Evolutionary conservation across 1,140 invertebrate genomes (phyloP), one percentile per base, ranked within the genome.

Genomic region (Scaptomyza hsui): DNA sequence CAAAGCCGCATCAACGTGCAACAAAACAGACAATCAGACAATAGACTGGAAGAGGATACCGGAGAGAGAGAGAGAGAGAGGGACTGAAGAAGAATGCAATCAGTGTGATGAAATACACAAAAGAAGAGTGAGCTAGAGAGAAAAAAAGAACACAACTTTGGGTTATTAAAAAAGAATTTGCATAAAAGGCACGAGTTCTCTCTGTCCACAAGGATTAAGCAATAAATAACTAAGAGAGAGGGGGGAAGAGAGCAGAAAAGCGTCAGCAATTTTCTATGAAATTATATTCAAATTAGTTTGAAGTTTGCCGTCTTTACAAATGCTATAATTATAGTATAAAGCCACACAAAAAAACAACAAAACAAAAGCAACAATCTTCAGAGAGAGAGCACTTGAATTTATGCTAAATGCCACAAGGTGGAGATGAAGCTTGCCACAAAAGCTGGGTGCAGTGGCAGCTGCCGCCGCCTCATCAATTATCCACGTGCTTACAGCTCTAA

Each of bases 271-370:
- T 79, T 80, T 85, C 73, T 85, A 86, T 80, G 78, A 88, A 89
- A 89, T 88, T 89, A 89, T 88, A 88, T 88, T 88, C 83, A 88
- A 88, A 88, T 88, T 88, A 89, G 83, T 88, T 85, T 80, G 72
- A 85, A 69, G 75, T 85, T 62, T 62, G 69, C 78, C 78, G 78
- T 37, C 48, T 35, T 60, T 78, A 78, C 79, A 82, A 82, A 85
- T 79, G 72, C 45, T 62, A 78, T 82, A 82, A 82, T 83, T 85
- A 78, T 75, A 65, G 79, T 41, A 79, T 75, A 71, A 65, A 79
- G 26, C 19, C 24, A 32, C 60, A 15, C 65, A 72, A 42, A 78
- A 60, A 29, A 29, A 29, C 1, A 29, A 56, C 73, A 65, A 53
- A 56, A 69, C 56, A 56, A 72, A 71, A 79, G 55, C 78, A 70